Evolutionary conservation across 2,113 vertebrate species (phyloP), one percentile per base, ranked within the genome.

Genomic region (Hiodon alosoides): DNA sequence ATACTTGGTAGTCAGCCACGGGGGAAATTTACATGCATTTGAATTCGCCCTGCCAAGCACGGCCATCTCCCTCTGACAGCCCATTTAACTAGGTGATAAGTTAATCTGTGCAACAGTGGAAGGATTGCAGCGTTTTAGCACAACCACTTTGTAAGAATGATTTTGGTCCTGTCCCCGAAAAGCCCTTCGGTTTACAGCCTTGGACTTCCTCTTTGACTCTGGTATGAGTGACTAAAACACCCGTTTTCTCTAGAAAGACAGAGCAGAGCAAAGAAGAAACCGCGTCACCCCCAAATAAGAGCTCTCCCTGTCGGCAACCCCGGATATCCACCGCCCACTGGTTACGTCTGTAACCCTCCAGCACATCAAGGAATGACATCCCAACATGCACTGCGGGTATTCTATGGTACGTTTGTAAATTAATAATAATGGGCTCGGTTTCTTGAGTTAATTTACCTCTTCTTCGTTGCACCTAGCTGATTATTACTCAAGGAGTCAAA

Each of bases 11-110:
- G 85, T 84, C 88, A 88, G 92, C 93, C 93, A 93, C 94, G 84
- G 89, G 94, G 93, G 94, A 95, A 93, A 94, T 95, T 93, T 93
- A 87, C 93, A 93, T 93, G 93, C 91, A 93, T 94, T 94, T 94
- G 91, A 94, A 94, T 95, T 93, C 91, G 83, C 89, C 86, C 91
- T 93, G 92, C 92, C 90, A 88, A 87, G 89, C 85, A 76, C 82
- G 79, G 89, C 85, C 91, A 90, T 89, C 90, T 87, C 86, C 71
- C 87, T 77, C 90, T 93, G 92, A 94, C 93, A 94, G 93, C 90
- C 91, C 87, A 89, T 93, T 94, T 93, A 93, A 90, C 90, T 89
- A 87, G 81, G 87, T 93, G 94, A 95, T 93, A 90, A 93, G 93
- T 94, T 94, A 91, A 94, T 94, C 93, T 93, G 91, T 80, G 86